Base-by-base conservation (phyloP, 2,888 invertebrate genomes). In the Rhagonycha fulva region DNA sequence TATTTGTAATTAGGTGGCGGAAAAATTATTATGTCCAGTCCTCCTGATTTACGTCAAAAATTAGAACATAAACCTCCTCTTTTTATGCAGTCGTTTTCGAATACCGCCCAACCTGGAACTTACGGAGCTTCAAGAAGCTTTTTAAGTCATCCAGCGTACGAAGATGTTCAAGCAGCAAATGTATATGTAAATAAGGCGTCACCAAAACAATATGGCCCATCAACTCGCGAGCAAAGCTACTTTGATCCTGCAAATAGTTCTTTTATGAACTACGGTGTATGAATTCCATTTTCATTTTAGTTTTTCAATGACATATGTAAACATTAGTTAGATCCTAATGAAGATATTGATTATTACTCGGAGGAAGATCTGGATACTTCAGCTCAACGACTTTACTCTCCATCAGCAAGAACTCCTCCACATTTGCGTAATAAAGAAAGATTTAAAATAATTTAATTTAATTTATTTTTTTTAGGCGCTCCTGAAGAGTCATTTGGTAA, bases 31-130 rank as follows among this genome's bases (percentile, higher is more conserved):
- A 78, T 77, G 24, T 79, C 79, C 5, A 78, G 79, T 60, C 80
- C 79, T 9, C 66, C 70, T 24, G 74, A 61, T n/a, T 70, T 80
- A 11, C 72, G 80, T 26, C 66, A 63, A 23, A 70, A 30, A 61
- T 76, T 80, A 78, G 79, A 80, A 47, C n/a, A 72, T 14, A 76
- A 61, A 28, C n/a, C 77, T 28, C 77, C 80, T 3, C 70, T 75
- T 26, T 70, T 2, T 14, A 19, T 75, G 9, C 63, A 66, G 24
- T 24, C 63, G n/a, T 66, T 66, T 26, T 66, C 63, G 24, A 66
- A 26, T 24, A 9, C 24, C 10, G 24, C 63, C 23, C 9, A 66
- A 14, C 24, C 9, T 12, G 63, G 63, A 26, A 66, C n/a, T n/a
- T 66, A 66, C 4, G 24, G 63, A 68, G 63, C 68, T 23, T 23